These are phyloP conservation scores for Scaeva pyrastri DNA, from an alignment of 2,888 invertebrate species.

Conservation along the genomic window DNA sequence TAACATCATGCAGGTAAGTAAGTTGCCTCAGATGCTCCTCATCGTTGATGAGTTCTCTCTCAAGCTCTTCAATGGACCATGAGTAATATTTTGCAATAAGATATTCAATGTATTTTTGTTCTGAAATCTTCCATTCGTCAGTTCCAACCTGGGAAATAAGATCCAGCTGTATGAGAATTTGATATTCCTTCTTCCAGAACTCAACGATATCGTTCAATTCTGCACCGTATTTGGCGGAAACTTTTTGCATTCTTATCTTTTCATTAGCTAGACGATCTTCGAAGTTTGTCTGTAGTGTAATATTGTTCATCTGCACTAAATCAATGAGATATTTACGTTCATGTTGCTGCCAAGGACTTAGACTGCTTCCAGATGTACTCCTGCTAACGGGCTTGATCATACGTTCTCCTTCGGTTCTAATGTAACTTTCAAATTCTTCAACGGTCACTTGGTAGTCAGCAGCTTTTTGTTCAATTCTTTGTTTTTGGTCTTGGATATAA, in stretches of 20 bases:
- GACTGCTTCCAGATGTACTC: neutral
- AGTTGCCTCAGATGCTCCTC: slow-evolving; percentile 78
- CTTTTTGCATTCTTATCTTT: slow-evolving; percentile 78
- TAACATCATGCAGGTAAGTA: slow-evolving; percentile 79
- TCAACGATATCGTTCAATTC: slow-evolving; percentile 79
- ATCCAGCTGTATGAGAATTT: slow-evolving; percentile 77
- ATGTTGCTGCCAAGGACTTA: slow-evolving; percentile 79
- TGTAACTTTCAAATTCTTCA: too few relatives aligned
- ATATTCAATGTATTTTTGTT: slow-evolving; percentile 79
- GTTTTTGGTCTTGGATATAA: too few relatives aligned
- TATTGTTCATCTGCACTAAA: slow-evolving; percentile 77
- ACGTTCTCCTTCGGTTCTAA: too few relatives aligned
- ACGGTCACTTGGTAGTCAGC: too few relatives aligned
- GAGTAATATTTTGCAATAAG: slow-evolving; percentile 79
- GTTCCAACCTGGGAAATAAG: slow-evolving; percentile 76
- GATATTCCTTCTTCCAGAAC: slow-evolving; percentile 79
- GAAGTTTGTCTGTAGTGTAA: slow-evolving; percentile 79
- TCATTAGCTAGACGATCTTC: slow-evolving; percentile 78
- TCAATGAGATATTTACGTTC: slow-evolving; percentile 78
- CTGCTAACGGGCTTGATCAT: too few relatives aligned
- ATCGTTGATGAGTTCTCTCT: slow-evolving; percentile 79
- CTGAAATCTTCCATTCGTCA: slow-evolving; percentile 79
- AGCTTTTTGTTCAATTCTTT: too few relatives aligned
- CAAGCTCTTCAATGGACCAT: slow-evolving; percentile 81
- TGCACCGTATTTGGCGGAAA: slow-evolving; percentile 79